Evolutionary conservation across 1,140 invertebrate genomes (phyloP).

Genomic region (Lanistes nyassanus): DNA sequence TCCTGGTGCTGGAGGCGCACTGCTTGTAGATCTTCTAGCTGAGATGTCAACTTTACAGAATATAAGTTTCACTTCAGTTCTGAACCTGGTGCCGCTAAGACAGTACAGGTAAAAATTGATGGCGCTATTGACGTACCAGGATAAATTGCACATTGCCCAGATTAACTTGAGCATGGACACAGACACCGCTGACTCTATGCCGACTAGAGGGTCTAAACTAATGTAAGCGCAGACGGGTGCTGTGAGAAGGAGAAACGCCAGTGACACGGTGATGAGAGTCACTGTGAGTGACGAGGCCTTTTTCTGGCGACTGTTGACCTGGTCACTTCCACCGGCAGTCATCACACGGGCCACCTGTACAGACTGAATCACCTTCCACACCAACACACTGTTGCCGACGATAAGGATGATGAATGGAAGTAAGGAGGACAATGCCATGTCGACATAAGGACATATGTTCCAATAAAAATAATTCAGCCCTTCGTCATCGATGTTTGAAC

Average conservation of each 20-base stretch:
- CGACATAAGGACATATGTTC: not conserved
- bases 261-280: conserved; percentile 1
- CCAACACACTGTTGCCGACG: not conserved
- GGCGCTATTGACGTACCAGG: too few relatives aligned
- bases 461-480: not conserved
- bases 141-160: not conserved
- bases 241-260: not conserved
- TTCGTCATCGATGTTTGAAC: not conserved
- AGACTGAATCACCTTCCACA: not conserved
- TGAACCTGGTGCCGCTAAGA: too few relatives aligned
- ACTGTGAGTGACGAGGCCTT: conserved; percentile 13
- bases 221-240: not conserved
- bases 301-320: not conserved
- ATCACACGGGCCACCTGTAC: not conserved
- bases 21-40: not conserved
- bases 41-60: not conserved
- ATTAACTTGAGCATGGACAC: not conserved
- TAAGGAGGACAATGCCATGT: not conserved
- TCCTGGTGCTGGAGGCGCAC: not conserved
- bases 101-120: too few relatives aligned
- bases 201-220: not conserved
- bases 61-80: too few relatives aligned
- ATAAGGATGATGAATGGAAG: not conserved
- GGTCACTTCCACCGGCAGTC: not conserved
- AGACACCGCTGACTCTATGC: not conserved